Percentiles rank a stretch among this genome's conserved stretches.
phyloP scores from a whole-genome alignment of 2,888 invertebrate genomes.

The Synergus gifuensis region DNA sequence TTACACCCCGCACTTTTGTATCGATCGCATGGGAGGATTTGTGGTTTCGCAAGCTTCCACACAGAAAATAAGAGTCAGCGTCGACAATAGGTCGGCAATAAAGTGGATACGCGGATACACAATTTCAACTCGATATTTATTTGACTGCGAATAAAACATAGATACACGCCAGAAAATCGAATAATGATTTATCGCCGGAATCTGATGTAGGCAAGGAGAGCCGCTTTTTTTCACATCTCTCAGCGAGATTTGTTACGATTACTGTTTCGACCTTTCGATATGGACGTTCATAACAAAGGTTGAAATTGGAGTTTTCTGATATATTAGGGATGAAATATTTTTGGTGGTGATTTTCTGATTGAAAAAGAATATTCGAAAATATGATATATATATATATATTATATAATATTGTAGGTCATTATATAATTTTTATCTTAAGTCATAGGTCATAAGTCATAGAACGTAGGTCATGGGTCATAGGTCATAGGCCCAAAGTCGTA shows the following conservation, averaged over 20 bases:
- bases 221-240: not conserved
- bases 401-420: too few relatives aligned
- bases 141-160: slow-evolving; percentile 2
- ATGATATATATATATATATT: too few relatives aligned
- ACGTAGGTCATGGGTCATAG: too few relatives aligned
- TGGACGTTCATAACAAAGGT: not conserved
- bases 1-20: slow-evolving; percentile 1
- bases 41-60: not conserved
- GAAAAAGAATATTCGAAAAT: too few relatives aligned
- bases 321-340: not conserved
- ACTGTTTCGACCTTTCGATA: slow-evolving; percentile 23
- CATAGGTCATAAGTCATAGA: too few relatives aligned
- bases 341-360: too few relatives aligned
- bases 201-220: not conserved
- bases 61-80: not conserved
- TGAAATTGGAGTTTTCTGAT: not conserved
- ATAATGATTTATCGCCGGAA: slow-evolving; percentile 27
- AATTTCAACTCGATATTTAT: slow-evolving; percentile 1
- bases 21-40: slow-evolving; percentile 8
- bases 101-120: slow-evolving; percentile 1
- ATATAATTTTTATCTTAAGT: too few relatives aligned
- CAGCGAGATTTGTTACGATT: slow-evolving; percentile 10
- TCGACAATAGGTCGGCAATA: not conserved
- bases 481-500: too few relatives aligned
- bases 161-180: slow-evolving; percentile 1